Evolutionary conservation across 1,140 invertebrate genomes (phyloP), one percentile per base, ranked within the genome.

Genomic region (Armadillidium nasatum): DNA sequence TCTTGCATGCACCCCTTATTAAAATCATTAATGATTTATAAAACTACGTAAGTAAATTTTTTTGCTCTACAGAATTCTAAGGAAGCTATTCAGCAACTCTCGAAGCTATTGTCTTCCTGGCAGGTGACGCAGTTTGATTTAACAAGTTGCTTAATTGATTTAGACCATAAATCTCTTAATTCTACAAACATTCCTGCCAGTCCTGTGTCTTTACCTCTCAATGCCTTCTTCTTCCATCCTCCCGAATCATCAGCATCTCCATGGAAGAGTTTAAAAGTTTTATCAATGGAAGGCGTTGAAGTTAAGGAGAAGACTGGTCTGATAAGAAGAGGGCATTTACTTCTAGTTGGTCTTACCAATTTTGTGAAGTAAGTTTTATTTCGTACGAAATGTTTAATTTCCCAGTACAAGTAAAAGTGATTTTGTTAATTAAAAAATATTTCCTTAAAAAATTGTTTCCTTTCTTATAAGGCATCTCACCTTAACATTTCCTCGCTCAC

Each of bases 331-430:
- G 74, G 74, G 15, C 71, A 78, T 46, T 71, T 78, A 0, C 74
- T 78, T 0, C 46, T 78, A n/a, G 66, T 74, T 15, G 60, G 75
- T 7, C 71, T 78, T 22, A 75, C 73, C 2, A 45, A 68, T 45
- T 78, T 69, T 50, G 73, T 74, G 6, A 78, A 76, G 74, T 78
- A 67, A 67, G 77, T 78, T 21, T 44, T 15, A 21, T 22, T n/a
- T 7, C 45, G 11, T 50, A 10, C 46, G 9, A n/a, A n/a, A n/a
- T n/a, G n/a, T n/a, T n/a, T n/a, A n/a, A n/a, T n/a, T n/a, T n/a
- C n/a, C n/a, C n/a, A n/a, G n/a, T n/a, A n/a, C n/a, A n/a, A n/a
- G n/a, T n/a, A n/a, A n/a, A n/a, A n/a, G n/a, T n/a, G n/a, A n/a
- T n/a, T n/a, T n/a, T n/a, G n/a, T n/a, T n/a, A n/a, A 60, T 60